Conservation (phyloP, 2,888 invertebrate genomes). For the Operophtera brumata region DNA sequence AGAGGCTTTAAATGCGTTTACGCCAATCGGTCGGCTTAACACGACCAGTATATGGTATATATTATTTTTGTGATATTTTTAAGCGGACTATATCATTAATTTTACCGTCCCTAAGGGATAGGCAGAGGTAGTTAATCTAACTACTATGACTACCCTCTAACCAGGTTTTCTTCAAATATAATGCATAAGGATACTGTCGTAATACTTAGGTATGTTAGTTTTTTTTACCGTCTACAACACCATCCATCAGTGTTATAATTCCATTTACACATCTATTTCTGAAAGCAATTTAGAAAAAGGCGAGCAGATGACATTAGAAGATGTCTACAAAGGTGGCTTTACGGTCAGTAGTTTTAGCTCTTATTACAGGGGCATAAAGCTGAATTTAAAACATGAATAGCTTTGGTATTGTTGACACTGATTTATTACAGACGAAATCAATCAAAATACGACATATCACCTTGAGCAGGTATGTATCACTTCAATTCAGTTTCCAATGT, state of each 20-base stretch:
- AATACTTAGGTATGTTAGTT: too few relatives aligned
- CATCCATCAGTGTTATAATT: conserved; percentile 25
- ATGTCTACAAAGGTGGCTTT: conserved; percentile 13
- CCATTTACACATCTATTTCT: conserved; percentile 36
- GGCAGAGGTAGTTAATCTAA: too few relatives aligned
- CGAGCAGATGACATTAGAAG: conserved; percentile 17
- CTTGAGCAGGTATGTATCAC: conserved; percentile 1
- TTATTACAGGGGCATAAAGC: conserved; percentile 23
- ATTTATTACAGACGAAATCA: conserved; percentile 34
- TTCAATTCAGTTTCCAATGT: background rate
- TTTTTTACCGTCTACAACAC: background rate
- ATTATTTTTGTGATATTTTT: too few relatives aligned
- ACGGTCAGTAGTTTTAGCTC: conserved; percentile 1
- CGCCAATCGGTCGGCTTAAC: too few relatives aligned
- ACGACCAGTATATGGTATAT: too few relatives aligned
- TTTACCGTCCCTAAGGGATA: too few relatives aligned
- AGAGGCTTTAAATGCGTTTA: too few relatives aligned
- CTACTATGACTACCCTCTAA: too few relatives aligned
- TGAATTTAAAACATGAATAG: background rate
- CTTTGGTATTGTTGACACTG: conserved; percentile 24
- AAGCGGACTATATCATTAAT: too few relatives aligned
- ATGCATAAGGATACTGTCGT: too few relatives aligned
- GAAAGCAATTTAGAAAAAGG: conserved; percentile 16
- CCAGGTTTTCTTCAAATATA: background rate
- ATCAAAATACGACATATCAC: conserved; percentile 34